phyloP scores from a whole-genome alignment of 2,113 vertebrate species.

The Oryzias celebensis region DNA sequence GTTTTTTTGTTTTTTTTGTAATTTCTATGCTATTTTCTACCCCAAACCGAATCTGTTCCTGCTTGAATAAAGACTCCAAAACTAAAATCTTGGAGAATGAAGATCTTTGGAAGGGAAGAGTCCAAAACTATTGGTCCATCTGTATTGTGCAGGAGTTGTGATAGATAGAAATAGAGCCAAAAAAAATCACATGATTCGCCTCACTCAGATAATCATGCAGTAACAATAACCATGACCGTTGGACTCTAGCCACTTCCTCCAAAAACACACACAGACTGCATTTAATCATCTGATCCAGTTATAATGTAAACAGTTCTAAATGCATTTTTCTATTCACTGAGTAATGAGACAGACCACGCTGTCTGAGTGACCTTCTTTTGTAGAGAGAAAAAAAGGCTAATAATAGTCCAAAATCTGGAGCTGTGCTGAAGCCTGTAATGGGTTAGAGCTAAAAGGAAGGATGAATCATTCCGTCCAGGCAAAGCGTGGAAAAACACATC shows the following conservation, averaged over 20 bases:
- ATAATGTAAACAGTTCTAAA: constrained; percentile 17
- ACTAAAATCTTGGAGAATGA: no score
- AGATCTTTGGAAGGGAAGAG: no score
- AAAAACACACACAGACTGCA: neutral
- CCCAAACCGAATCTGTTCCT: no score
- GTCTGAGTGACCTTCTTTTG: constrained; percentile 76
- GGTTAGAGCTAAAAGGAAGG: constrained; percentile 51
- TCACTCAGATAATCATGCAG: constrained; percentile 30
- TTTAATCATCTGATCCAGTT: constrained; percentile 20
- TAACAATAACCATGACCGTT: constrained; percentile 36
- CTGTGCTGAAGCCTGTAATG: constrained; percentile 60
- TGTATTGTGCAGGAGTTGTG: no score
- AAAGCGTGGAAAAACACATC: constrained; percentile 42
- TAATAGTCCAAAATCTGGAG: constrained; percentile 74
- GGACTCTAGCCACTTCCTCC: constrained; percentile 27
- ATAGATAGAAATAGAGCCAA: constrained; percentile 13
- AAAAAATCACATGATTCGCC: constrained; percentile 49
- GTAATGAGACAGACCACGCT: constrained; percentile 67
- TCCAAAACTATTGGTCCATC: no score
- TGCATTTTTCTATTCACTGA: constrained; percentile 64
- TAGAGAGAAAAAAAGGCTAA: constrained; percentile 65
- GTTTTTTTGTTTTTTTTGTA: no score
- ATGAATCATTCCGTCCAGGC: constrained; percentile 53
- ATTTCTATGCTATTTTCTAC: no score
- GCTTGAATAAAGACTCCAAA: no score